Evolutionary conservation across 1,140 invertebrate species (phyloP).

Genomic region (Cotesia glomerata): DNA sequence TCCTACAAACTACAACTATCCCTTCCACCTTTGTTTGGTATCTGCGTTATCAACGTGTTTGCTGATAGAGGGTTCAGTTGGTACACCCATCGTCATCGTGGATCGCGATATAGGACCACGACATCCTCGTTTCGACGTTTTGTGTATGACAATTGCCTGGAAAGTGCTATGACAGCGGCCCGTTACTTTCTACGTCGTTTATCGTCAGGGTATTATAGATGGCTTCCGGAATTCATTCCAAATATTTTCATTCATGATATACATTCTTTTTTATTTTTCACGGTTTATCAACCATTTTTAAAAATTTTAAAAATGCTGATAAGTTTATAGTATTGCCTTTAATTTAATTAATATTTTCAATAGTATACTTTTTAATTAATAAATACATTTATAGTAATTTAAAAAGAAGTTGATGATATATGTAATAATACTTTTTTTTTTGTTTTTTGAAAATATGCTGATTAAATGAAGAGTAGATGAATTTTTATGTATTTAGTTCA

Average conservation of each 20-base stretch:
- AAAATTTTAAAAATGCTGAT: neutral
- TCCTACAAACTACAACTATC: slow-evolving; percentile 24
- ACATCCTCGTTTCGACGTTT: slow-evolving; percentile 43
- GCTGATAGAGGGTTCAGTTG: neutral
- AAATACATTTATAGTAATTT: too few species aligned
- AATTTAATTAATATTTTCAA: too few species aligned
- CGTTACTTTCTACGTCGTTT: neutral
- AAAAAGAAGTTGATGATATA: too few species aligned
- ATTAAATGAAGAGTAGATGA: too few species aligned
- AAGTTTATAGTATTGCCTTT: neutral
- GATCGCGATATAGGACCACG: slow-evolving; percentile 14
- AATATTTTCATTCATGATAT: neutral
- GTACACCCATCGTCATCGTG: too few species aligned
- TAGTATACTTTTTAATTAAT: too few species aligned
- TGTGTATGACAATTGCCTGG: slow-evolving; percentile 49
- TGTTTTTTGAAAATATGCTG: too few species aligned
- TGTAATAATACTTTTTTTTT: too few species aligned
- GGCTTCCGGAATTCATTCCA: slow-evolving; percentile 10
- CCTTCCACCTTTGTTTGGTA: slow-evolving; percentile 22
- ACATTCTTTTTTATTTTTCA: neutral
- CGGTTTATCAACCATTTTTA: neutral
- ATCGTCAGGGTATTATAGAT: slow-evolving; percentile 1
- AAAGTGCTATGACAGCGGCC: slow-evolving; percentile 43
- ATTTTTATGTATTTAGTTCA: too few species aligned
- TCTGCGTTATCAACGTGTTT: slow-evolving; percentile 43